phyloP scores from a whole-genome alignment of 2,113 vertebrate genomes.

The Varanus salvator region DNA sequence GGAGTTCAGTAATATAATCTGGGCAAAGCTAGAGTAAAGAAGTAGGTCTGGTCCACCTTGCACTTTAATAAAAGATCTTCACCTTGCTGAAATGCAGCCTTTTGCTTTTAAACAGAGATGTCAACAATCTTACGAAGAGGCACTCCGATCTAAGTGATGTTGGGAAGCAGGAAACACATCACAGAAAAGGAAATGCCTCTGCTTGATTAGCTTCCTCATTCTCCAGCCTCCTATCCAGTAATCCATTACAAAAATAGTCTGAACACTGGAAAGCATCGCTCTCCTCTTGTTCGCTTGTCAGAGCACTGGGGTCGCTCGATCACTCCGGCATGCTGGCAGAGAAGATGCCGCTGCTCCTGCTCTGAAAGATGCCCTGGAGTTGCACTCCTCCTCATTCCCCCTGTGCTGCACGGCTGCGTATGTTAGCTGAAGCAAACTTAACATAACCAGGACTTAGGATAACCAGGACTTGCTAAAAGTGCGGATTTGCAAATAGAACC shows the following conservation, averaged over 20 bases:
- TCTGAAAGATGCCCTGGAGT: background rate
- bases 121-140: background rate
- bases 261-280: background rate
- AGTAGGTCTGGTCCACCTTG: background rate
- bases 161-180: background rate
- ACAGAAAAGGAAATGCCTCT: background rate
- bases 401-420: background rate
- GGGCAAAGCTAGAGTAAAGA: too few species aligned
- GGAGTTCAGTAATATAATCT: too few species aligned
- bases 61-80: background rate
- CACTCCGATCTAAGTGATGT: background rate
- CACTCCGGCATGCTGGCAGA: background rate
- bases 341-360: background rate
- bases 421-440: background rate
- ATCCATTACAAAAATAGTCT: background rate
- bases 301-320: background rate
- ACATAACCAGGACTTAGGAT: background rate
- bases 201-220: background rate
- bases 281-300: background rate
- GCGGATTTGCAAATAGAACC: too few species aligned
- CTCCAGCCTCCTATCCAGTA: background rate
- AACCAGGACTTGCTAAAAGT: too few species aligned
- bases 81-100: background rate
- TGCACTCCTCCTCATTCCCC: background rate
- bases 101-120: background rate